Conservation (phyloP, 1,140 invertebrate species). For the Chironomus striatipennis region DNA sequence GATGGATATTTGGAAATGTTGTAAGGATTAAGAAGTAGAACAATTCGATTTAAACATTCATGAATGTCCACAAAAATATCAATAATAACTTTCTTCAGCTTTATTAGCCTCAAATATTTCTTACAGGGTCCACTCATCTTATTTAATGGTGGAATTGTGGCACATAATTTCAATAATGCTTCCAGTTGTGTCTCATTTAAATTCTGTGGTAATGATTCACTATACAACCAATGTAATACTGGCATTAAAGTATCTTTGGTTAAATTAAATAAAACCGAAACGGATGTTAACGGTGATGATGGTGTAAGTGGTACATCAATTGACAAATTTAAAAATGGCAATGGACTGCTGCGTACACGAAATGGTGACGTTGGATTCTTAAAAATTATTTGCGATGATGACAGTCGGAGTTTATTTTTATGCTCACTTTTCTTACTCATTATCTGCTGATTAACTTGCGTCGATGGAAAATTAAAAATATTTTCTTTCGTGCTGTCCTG, state of each 20-base stretch:
- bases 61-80: conserved; percentile 53
- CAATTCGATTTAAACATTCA: conserved; percentile 47
- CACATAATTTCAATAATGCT: conserved; percentile 44
- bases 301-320: conserved; percentile 34
- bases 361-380: conserved; percentile 36
- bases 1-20: conserved; percentile 43
- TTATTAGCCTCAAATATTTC: conserved; percentile 51
- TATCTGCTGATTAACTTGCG: conserved; percentile 22
- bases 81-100: conserved; percentile 58
- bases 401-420: background rate
- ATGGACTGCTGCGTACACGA: conserved; percentile 33
- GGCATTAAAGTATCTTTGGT: conserved; percentile 49
- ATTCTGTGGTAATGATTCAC: conserved; percentile 50
- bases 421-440: conserved; percentile 27
- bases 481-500: conserved; percentile 30
- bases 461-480: conserved; percentile 35
- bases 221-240: conserved; percentile 53
- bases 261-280: conserved; percentile 38
- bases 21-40: conserved; percentile 44
- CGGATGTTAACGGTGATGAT: conserved; percentile 36
- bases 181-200: conserved; percentile 48
- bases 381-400: conserved; percentile 28
- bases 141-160: conserved; percentile 43
- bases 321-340: conserved; percentile 32
- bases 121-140: conserved; percentile 48